Conservation (phyloP, 2,888 invertebrate species). For the Nycteola revayana region DNA sequence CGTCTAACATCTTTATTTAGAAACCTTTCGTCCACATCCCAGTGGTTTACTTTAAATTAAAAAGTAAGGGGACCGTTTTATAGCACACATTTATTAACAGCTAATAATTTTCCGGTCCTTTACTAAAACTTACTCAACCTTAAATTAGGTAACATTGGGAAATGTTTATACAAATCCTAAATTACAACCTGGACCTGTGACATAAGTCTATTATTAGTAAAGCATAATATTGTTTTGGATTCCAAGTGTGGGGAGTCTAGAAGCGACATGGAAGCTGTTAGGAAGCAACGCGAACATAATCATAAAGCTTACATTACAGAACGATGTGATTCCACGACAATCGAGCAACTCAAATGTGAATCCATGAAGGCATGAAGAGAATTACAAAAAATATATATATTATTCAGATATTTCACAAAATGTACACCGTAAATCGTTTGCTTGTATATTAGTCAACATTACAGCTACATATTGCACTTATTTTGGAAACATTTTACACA, state of each 20-base stretch:
- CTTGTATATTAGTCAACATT: constrained; percentile 52
- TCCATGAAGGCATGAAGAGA: constrained; percentile 19
- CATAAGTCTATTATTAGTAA: constrained; percentile 64
- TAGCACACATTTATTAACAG: constrained; percentile 73
- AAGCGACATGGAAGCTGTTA: constrained; percentile 67
- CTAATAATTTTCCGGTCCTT: constrained; percentile 61
- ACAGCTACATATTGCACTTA: constrained; percentile 75
- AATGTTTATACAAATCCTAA: constrained; percentile 67
- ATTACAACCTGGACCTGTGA: constrained; percentile 79
- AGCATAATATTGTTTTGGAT: constrained; percentile 60
- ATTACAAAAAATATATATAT: constrained; percentile 16
- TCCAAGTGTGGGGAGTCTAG: constrained; percentile 52
- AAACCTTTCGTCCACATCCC: constrained; percentile 44
- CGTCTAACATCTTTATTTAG: constrained; percentile 50
- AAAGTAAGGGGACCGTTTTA: constrained; percentile 57
- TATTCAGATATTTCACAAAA: constrained; percentile 16
- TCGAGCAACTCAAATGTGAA: constrained; percentile 41
- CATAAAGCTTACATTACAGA: constrained; percentile 39
- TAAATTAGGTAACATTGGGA: constrained; percentile 73
- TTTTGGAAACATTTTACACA: constrained; percentile 64
- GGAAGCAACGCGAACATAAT: constrained; percentile 64
- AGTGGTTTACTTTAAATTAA: constrained; percentile 54
- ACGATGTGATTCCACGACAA: constrained; percentile 36
- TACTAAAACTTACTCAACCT: constrained; percentile 64
- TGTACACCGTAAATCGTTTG: constrained; percentile 26